Conservation (phyloP, 2,113 vertebrate species). For the Pedionomus torquatus region DNA sequence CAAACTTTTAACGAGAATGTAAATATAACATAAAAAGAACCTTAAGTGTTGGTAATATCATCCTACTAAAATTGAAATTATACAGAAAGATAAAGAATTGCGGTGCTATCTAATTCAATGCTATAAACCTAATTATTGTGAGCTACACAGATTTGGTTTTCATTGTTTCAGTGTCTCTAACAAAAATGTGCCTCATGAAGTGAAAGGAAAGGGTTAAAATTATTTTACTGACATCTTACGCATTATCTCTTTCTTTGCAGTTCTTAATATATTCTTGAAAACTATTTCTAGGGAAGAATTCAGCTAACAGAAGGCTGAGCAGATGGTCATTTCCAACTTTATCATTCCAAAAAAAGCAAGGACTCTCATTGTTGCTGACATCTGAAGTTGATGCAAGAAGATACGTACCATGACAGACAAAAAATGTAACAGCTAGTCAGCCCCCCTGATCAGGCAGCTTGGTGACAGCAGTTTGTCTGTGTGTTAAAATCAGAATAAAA, state of each 20-base stretch:
- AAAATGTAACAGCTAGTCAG: not conserved
- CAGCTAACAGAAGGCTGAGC: conserved; percentile 59
- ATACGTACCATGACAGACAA: not conserved
- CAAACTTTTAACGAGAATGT: not conserved
- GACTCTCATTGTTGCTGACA: conserved; percentile 46
- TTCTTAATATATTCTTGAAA: conserved; percentile 49
- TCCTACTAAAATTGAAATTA: not conserved
- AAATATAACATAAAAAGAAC: not conserved
- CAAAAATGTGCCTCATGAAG: not conserved
- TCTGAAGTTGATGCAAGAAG: conserved; percentile 56
- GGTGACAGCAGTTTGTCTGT: not conserved
- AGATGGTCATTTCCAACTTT: conserved; percentile 69
- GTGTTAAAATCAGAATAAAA: conserved; percentile 29
- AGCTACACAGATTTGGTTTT: not conserved
- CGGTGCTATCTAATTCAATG: not conserved
- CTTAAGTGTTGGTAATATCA: not conserved
- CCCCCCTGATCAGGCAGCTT: not conserved
- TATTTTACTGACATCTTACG: not conserved
- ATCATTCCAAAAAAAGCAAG: conserved; percentile 49
- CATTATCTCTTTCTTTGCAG: not conserved
- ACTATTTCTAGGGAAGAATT: conserved; percentile 10
- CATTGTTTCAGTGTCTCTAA: not conserved
- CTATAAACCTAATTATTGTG: not conserved
- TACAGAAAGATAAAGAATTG: not conserved
- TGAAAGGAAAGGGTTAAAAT: not conserved